Percentiles rank a stretch among this genome's conserved stretches.
Evolutionary conservation across 2,113 vertebrate genomes (phyloP).

Genomic region (Sander vitreus): DNA sequence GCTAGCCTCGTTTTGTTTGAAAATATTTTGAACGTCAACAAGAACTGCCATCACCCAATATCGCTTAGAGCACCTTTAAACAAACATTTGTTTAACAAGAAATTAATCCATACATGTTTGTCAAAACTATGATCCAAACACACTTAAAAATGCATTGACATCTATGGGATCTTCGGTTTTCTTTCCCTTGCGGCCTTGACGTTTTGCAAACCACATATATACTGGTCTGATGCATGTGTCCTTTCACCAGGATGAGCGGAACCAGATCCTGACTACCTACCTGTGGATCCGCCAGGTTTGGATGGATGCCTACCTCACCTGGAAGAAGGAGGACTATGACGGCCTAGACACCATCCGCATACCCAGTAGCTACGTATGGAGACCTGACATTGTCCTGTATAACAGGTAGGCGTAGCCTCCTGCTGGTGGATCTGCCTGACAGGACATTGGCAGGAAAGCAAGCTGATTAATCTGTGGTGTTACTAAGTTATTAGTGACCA

Average conservation of each 20-base stretch:
- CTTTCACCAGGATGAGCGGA: conserved; percentile 78
- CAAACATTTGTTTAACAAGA: too few relatives aligned
- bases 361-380: conserved; percentile 92
- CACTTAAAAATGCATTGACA: too few relatives aligned
- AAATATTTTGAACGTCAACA: too few relatives aligned
- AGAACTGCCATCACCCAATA: too few relatives aligned
- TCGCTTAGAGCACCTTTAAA: too few relatives aligned
- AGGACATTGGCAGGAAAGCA: not conserved
- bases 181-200: too few relatives aligned
- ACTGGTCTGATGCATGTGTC: not conserved
- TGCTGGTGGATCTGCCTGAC: too few relatives aligned
- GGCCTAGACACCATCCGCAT: conserved; percentile 92
- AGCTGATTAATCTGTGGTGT: not conserved
- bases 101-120: too few relatives aligned
- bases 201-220: too few relatives aligned
- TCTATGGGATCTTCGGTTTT: too few relatives aligned
- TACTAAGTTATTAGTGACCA: not conserved
- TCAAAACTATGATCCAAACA: too few relatives aligned
- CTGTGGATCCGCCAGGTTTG: conserved; percentile 94
- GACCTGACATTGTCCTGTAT: conserved; percentile 92
- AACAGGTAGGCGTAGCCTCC: conserved; percentile 86
- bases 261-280: conserved; percentile 85
- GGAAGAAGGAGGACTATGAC: conserved; percentile 89
- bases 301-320: conserved; percentile 89
- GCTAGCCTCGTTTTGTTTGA: too few relatives aligned